A percentile compares a stretch with the other conserved stretches of the same genome.
These are phyloP conservation scores for Athalia cordata DNA, from an alignment of 2,888 invertebrate species.

Conservation along the genomic window DNA sequence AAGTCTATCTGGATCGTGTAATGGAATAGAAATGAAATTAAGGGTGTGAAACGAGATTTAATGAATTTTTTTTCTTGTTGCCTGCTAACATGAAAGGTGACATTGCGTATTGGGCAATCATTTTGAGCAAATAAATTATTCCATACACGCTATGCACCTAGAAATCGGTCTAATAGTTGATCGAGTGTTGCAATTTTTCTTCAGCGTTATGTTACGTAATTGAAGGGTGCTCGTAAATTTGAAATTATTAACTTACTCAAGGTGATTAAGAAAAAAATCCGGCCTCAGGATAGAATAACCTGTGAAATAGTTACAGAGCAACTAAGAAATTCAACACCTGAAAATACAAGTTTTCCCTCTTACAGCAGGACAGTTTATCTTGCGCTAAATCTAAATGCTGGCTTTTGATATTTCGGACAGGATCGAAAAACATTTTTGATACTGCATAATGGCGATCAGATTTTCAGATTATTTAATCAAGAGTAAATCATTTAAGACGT, in stretches of 20 bases:
- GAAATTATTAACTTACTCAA: slow-evolving; percentile 19
- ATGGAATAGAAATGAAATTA: neutral
- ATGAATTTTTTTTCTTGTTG: neutral
- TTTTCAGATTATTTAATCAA: no score
- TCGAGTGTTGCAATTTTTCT: neutral
- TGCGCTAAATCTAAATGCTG: no score
- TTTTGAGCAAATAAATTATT: neutral
- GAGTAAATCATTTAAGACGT: no score
- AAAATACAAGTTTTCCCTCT: neutral
- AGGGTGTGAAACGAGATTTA: neutral
- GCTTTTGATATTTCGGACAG: no score
- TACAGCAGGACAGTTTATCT: neutral
- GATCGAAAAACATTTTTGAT: no score
- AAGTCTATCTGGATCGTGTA: neutral
- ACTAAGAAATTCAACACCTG: slow-evolving; percentile 25
- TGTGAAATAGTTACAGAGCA: slow-evolving; percentile 33
- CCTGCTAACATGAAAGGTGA: neutral
- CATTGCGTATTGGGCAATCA: neutral
- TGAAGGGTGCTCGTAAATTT: neutral
- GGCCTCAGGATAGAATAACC: slow-evolving; percentile 9
- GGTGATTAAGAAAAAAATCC: slow-evolving; percentile 17
- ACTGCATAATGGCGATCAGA: no score
- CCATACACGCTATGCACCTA: neutral
- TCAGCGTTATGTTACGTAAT: neutral
- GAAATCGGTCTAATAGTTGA: neutral